Percentiles rank a stretch among this genome's conserved stretches.
Evolutionary conservation across 2,797 vertebrate genomes (phyloP).

Genomic region (Leptatherina wallacei): DNA sequence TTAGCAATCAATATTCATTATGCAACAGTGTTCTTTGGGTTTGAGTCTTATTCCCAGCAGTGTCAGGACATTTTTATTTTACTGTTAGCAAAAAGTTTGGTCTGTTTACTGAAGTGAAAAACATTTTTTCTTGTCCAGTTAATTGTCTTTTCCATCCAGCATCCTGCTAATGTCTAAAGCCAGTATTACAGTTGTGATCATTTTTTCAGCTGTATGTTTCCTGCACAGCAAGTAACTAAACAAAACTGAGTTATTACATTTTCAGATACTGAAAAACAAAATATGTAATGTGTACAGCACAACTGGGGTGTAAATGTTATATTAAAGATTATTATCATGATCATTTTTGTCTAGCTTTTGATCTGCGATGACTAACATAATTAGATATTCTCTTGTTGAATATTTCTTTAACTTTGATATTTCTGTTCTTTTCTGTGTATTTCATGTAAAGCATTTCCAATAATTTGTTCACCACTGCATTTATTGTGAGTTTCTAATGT

Average conservation of each 20-base stretch:
- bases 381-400: too few species aligned
- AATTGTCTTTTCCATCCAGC: background rate
- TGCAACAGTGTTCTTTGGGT: background rate
- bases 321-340: too few species aligned
- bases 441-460: too few species aligned
- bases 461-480: background rate
- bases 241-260: background rate
- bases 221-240: background rate
- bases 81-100: background rate
- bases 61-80: too few species aligned
- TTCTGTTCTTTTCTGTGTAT: background rate
- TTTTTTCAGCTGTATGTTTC: background rate
- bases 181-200: background rate
- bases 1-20: background rate
- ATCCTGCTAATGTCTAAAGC: background rate
- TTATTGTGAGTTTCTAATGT: background rate
- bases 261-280: background rate
- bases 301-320: background rate
- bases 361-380: too few species aligned
- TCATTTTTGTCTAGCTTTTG: too few species aligned
- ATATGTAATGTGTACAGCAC: background rate
- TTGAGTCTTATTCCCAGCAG: background rate
- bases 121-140: background rate
- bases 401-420: too few species aligned
- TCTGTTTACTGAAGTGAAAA: background rate